Conservation (phyloP, 2,797 vertebrate species). For the Acrossocheilus wenchowensis region DNA sequence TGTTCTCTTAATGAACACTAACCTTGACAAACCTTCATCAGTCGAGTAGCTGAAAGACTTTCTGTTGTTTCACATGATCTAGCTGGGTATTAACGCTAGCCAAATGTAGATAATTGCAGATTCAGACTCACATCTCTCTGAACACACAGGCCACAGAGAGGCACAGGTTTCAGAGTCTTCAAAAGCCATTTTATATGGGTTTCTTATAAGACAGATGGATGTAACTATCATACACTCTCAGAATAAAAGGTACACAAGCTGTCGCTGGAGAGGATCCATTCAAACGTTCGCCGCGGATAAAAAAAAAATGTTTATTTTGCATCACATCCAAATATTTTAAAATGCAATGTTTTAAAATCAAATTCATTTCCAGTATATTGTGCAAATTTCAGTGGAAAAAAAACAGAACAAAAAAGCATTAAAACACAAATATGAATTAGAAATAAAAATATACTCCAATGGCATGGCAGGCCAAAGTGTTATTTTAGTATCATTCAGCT, state of each 20-base stretch:
- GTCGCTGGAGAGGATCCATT: background rate
- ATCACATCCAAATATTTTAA: background rate
- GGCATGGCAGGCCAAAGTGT: background rate
- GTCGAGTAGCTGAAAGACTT: constrained; percentile 67
- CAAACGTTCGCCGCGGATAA: background rate
- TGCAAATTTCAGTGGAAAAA: background rate
- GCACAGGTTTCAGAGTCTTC: background rate
- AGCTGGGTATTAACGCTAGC: constrained; percentile 74
- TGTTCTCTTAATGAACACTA: constrained; percentile 81
- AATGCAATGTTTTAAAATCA: background rate
- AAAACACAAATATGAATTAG: background rate
- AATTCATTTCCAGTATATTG: background rate
- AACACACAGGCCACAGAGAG: background rate
- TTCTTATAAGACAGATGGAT: constrained; percentile 11
- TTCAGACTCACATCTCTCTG: background rate
- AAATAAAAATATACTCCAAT: background rate
- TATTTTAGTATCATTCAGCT: too few species aligned
- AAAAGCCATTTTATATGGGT: background rate
- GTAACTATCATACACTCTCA: constrained; percentile 19
- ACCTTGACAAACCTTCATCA: constrained; percentile 75
- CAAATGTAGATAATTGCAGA: constrained; percentile 78
- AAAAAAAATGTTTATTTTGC: background rate
- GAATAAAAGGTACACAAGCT: background rate
- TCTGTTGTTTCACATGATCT: constrained; percentile 67
- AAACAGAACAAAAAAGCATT: background rate